A percentile compares a stretch with the other conserved stretches of the same genome.
Evolutionary conservation across 1,140 invertebrate species (phyloP).

Genomic region (Scaptomyza graminum): DNA sequence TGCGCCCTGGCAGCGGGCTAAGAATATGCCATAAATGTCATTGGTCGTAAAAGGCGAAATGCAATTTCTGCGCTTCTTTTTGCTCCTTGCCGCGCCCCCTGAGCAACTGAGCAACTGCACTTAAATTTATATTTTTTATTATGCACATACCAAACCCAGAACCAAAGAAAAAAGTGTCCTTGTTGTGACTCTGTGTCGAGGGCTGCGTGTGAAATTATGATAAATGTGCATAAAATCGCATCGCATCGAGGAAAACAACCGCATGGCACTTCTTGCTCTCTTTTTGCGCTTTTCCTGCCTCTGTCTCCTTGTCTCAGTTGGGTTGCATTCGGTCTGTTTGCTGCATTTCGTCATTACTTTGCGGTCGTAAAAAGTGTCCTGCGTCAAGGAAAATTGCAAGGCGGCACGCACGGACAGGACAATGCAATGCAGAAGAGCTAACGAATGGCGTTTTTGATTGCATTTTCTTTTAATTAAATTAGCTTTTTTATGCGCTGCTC

Average conservation of each 20-base stretch:
- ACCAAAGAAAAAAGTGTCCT: constrained; percentile 33
- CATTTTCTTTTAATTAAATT: constrained; percentile 82
- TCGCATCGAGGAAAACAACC: constrained; percentile 56
- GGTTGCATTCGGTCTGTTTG: constrained; percentile 30
- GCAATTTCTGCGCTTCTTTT: constrained; percentile 64
- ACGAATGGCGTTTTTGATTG: constrained; percentile 75
- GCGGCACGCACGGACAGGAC: constrained; percentile 75
- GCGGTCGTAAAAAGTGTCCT: constrained; percentile 73
- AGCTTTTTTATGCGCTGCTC: constrained; percentile 73
- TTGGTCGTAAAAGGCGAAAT: constrained; percentile 80
- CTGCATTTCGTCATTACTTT: constrained; percentile 61
- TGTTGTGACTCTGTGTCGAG: constrained; percentile 56
- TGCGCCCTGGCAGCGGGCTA: constrained; percentile 7
- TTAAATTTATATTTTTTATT: constrained; percentile 75
- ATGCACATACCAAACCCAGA: constrained; percentile 60
- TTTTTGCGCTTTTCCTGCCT: constrained; percentile 4
- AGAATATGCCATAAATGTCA: constrained; percentile 75
- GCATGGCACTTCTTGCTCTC: constrained; percentile 26
- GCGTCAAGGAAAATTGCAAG: constrained; percentile 60
- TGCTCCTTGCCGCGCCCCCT: constrained; percentile 30
- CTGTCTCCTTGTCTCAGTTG: constrained; percentile 42
- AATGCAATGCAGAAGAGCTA: constrained; percentile 42
- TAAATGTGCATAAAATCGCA: constrained; percentile 82
- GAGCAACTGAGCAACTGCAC: constrained; percentile 32
- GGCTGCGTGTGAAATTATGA: constrained; percentile 82